A percentile compares a stretch with the other conserved stretches of the same genome.
Evolutionary conservation across 2,797 vertebrate genomes (phyloP).

Genomic region (Schizopygopsis malacanthus): DNA sequence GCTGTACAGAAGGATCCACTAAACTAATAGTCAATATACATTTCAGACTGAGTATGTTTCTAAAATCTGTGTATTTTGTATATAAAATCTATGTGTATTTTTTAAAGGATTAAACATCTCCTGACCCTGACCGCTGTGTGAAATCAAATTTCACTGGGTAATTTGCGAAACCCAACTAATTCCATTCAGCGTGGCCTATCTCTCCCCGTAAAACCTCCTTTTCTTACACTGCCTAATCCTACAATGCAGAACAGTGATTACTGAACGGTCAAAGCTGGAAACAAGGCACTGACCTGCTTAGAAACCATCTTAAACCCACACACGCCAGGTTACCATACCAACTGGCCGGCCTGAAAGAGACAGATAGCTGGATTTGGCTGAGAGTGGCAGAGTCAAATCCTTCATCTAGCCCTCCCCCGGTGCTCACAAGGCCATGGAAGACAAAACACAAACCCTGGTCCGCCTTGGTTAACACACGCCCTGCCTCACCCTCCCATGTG

Average conservation of each 20-base stretch:
- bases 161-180: slow-evolving; percentile 54
- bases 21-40: background rate
- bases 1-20: background rate
- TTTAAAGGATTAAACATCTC: slow-evolving; percentile 15
- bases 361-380: slow-evolving; percentile 85
- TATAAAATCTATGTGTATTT: background rate
- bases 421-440: slow-evolving; percentile 72
- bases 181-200: slow-evolving; percentile 68
- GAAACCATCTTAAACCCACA: slow-evolving; percentile 74
- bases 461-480: slow-evolving; percentile 48
- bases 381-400: slow-evolving; percentile 77
- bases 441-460: slow-evolving; percentile 59
- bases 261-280: slow-evolving; percentile 78
- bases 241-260: slow-evolving; percentile 74
- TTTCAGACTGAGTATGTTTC: slow-evolving; percentile 6
- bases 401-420: slow-evolving; percentile 64
- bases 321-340: slow-evolving; percentile 79
- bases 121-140: slow-evolving; percentile 39
- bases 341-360: slow-evolving; percentile 76
- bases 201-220: slow-evolving; percentile 61
- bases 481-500: slow-evolving; percentile 38
- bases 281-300: slow-evolving; percentile 70
- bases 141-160: slow-evolving; percentile 53
- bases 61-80: background rate
- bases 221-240: slow-evolving; percentile 73